phyloP scores from a whole-genome alignment of 2,113 vertebrate species.

The Sapajus apella region DNA sequence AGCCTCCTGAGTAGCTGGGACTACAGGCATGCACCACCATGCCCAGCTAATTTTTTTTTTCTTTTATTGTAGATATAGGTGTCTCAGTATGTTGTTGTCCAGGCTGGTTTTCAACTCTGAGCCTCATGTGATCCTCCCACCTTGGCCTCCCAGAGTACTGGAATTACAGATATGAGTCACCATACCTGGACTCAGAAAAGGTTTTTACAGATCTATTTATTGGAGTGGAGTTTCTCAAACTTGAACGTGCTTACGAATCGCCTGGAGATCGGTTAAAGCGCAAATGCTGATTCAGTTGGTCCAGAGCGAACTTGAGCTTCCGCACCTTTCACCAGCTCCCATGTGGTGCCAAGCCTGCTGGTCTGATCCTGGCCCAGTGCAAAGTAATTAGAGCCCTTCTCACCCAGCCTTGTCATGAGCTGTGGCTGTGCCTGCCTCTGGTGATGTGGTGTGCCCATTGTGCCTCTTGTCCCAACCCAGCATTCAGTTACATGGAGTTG shows the following conservation, averaged over 20 bases:
- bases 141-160: too few relatives aligned
- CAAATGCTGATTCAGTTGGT: background rate
- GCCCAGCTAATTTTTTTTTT: too few relatives aligned
- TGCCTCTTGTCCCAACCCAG: background rate
- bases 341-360: background rate
- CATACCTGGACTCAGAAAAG: background rate
- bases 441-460: background rate
- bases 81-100: too few relatives aligned
- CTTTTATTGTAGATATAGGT: too few relatives aligned
- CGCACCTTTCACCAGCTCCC: background rate
- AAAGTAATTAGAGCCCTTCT: background rate
- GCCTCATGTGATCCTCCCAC: too few relatives aligned
- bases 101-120: too few relatives aligned
- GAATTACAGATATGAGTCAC: too few relatives aligned
- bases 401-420: background rate
- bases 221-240: background rate
- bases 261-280: too few relatives aligned
- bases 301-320: background rate
- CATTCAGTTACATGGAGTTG: background rate
- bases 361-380: background rate
- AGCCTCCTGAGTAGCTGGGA: too few relatives aligned
- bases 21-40: too few relatives aligned
- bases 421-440: too few relatives aligned
- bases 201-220: background rate
- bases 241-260: background rate